Percentiles rank a stretch among this genome's conserved stretches.
Conservation (phyloP, 2,888 invertebrate genomes). For the Pterobdella sp. region DNA sequence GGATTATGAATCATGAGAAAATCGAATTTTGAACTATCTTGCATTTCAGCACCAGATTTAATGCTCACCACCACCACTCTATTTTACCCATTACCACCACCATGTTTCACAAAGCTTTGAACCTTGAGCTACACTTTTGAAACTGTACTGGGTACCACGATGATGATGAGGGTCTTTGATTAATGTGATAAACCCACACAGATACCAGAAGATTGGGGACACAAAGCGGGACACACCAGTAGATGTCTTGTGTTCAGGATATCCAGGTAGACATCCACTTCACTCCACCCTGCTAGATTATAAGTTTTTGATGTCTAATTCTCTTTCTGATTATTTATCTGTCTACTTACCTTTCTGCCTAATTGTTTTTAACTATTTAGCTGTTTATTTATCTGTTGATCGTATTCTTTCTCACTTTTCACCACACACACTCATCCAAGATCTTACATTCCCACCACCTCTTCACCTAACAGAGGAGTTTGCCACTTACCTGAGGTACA, state of each 20-base stretch:
- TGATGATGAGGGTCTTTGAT: too few relatives aligned
- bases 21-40: not conserved
- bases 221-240: conserved; percentile 98
- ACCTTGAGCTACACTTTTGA: too few relatives aligned
- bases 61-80: conserved; percentile 2
- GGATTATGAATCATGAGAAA: not conserved
- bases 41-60: not conserved
- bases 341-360: not conserved
- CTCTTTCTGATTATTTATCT: not conserved
- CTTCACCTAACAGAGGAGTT: conserved; percentile 67
- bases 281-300: not conserved
- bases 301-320: not conserved
- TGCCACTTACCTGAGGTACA: conserved; percentile 94
- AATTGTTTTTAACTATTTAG: not conserved
- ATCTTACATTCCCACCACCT: not conserved
- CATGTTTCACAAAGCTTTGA: too few relatives aligned
- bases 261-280: conserved; percentile 55
- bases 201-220: conserved; percentile 99
- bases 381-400: not conserved
- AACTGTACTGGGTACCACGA: too few relatives aligned
- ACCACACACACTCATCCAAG: not conserved
- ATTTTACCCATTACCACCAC: not conserved
- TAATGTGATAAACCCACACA: too few relatives aligned
- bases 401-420: not conserved
- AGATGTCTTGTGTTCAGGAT: conserved; percentile 70